Base-by-base conservation (phyloP, 2,888 invertebrate genomes). In the Acholoe squamosa region DNA sequence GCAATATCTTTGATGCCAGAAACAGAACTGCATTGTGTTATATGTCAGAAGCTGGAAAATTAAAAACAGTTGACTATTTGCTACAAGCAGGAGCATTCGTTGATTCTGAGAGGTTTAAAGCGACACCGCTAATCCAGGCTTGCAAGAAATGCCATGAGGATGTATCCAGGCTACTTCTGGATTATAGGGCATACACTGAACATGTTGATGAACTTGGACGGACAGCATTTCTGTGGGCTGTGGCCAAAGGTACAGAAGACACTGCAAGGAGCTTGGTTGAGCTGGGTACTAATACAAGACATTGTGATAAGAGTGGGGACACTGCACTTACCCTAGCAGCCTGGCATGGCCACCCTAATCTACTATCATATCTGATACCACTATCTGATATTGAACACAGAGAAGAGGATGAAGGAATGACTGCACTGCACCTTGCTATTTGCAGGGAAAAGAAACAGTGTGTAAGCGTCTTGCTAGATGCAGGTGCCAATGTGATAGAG, bases 401-500 rank as follows among this genome's bases (percentile, higher is more conserved):
- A 22, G 92, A 92, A 67, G 77, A 52, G 31, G 92, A 92, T 28
- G 92, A 92, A 76, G 91, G 91, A 14, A 92, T 92, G 92, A 84
- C 67, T n/a, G 91, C 92, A 25, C 89, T 92, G 43, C 91, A 91
- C n/a, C 91, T 92, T 25, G 91, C 92, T 0, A 84, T 92, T 34
- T 71, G 61, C 51, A 89, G 86, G 22, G 91, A 92, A 54, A 52
- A 90, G 84, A 19, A 28, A 19, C 86, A 89, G 28, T 90, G 91
- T 25, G 92, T 92, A 19, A 19, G 19, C 12, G 43, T 43, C 10
- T 88, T 92, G 52, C 89, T 92, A 12, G 86, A 89, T 14, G 91
- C 90, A 12, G 91, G 91, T 19, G 91, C 91, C 7, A 67, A 80
- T n/a, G 71, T 92, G 22, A 86, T 89, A 31, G 52, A 43, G 12